Evolutionary conservation across 2,113 vertebrate genomes (phyloP), one percentile per base, ranked within the genome.

Genomic region (Albula goreensis): DNA sequence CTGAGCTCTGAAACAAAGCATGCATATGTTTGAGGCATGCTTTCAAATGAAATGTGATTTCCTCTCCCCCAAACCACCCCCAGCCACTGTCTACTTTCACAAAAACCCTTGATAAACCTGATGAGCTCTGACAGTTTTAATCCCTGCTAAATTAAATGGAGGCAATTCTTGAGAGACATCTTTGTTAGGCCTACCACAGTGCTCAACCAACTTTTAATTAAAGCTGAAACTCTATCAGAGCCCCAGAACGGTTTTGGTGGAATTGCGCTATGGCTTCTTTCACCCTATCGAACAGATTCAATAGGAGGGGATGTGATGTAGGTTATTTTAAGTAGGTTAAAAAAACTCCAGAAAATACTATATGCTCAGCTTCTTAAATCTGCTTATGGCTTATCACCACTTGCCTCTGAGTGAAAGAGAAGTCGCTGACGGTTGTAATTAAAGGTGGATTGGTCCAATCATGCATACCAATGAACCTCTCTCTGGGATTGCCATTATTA

Each of bases 41-140:
- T 87, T 60, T 66, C 84, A 87, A 60, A 79, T 15, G 50, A 85
- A 57, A 50, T 66, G 56, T 41, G 41, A 66, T 84, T 81, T 86
- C 31, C 31, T 41, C 56, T 81, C 66, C 60, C 25, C 22, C 51
- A 48, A 41, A 41, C 31, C 31, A 41, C 31, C 31, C 31, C 31
- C 31, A 41, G 31, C 31, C 31, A 41, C 31, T 41, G 49, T n/a
- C 82, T 60, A 56, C 74, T 78, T 87, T 22, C 53, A 19, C 66
- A 83, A 84, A 56, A 17, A 15, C 60, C 56, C 56, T 66, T 50
- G 48, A 5, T 85, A 57, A 82, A 81, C n/a, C 53, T 49, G 49
- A 87, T 63, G 57, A 79, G 52, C 50, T 63, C 17, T 84, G 82
- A 74, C 82, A 84, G n/a, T 74, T 81, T 22, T 78, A 85, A 85